These are phyloP conservation scores for Cherax destructor DNA, from an alignment of 1,140 invertebrate genomes.

Conservation along the genomic window DNA sequence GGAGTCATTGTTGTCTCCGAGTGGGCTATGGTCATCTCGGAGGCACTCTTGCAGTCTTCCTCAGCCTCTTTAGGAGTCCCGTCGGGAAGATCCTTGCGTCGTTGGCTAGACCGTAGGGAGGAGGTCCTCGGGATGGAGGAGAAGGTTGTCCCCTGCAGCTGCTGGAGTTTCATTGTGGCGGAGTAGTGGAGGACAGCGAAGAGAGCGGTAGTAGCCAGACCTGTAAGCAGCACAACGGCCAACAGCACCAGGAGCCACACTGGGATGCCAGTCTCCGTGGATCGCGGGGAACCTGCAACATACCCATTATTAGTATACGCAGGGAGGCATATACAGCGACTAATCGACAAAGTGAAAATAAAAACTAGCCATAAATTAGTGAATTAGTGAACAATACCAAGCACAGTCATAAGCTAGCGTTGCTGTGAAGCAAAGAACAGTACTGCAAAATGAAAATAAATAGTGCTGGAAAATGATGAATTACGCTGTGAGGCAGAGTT, in stretches of 20 bases:
- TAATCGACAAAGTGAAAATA: too few relatives aligned
- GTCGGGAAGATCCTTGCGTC: background rate
- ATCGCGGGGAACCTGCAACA: too few relatives aligned
- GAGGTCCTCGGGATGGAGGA: background rate
- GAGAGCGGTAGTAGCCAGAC: background rate
- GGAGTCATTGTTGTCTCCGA: background rate
- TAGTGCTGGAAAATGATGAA: too few relatives aligned
- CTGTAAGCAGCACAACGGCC: background rate
- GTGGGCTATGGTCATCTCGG: background rate
- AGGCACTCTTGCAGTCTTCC: background rate
- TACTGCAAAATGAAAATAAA: too few relatives aligned
- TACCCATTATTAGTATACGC: too few relatives aligned
- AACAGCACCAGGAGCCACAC: background rate
- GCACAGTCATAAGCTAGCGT: too few relatives aligned
- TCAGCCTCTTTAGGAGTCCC: background rate
- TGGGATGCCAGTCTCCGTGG: too few relatives aligned
- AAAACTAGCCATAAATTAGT: too few relatives aligned
- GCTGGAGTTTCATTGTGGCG: background rate
- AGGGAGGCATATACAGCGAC: too few relatives aligned
- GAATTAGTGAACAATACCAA: too few relatives aligned
- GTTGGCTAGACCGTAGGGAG: background rate
- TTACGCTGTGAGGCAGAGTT: too few relatives aligned
- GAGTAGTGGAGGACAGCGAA: background rate
- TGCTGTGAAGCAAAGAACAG: too few relatives aligned
- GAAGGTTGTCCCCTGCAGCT: background rate